These are phyloP conservation scores for Tipula confusa DNA, from an alignment of 2,888 invertebrate species.

Conservation along the genomic window DNA sequence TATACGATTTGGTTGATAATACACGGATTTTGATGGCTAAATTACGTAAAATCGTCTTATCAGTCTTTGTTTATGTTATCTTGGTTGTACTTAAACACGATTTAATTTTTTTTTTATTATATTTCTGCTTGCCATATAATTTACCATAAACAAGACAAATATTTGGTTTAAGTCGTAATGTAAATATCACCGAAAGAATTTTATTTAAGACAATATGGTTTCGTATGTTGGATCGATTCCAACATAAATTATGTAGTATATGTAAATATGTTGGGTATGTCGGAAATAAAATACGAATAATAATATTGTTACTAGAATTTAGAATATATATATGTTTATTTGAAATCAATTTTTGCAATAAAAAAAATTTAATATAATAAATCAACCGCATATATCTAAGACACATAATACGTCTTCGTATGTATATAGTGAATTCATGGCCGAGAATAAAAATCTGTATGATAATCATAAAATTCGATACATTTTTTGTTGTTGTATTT, in stretches of 20 bases:
- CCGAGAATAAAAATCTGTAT: neutral
- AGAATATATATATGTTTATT: neutral
- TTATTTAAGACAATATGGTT: neutral
- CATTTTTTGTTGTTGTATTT: too few species aligned
- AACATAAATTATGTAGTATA: neutral
- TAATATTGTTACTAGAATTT: neutral
- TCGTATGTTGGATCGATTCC: neutral
- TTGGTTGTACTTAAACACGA: neutral
- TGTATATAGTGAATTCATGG: neutral
- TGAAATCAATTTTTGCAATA: neutral
- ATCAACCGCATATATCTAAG: neutral
- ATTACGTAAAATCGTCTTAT: conserved; percentile 1
- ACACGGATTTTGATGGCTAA: neutral
- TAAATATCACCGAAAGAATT: neutral
- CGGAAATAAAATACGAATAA: neutral
- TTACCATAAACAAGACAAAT: neutral
- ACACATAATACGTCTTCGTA: too few species aligned
- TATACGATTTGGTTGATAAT: neutral
- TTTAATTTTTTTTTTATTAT: too few species aligned
- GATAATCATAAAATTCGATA: neutral
- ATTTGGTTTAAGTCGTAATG: neutral
- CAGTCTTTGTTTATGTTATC: neutral
- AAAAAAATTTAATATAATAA: neutral
- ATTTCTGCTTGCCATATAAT: too few species aligned
- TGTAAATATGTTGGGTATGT: too few species aligned